Evolutionary conservation across 2,113 vertebrate species (phyloP).

Genomic region (Spilogale gracilis): DNA sequence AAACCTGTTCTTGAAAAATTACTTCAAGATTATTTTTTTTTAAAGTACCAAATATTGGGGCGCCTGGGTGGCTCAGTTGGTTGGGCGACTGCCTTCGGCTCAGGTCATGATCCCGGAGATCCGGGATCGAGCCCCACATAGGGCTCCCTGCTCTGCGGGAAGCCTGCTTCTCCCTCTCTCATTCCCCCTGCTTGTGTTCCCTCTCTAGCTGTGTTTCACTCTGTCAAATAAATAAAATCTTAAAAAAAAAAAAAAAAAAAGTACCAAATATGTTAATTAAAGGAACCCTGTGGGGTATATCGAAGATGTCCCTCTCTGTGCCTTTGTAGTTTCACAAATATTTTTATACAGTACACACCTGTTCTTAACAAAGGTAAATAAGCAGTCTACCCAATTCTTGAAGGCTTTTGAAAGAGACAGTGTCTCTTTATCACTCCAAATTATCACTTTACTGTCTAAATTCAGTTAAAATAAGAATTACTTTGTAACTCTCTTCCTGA

Average conservation of each 20-base stretch:
- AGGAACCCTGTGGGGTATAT: neutral
- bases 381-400: neutral
- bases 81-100: no score
- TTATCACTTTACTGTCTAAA: neutral
- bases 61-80: no score
- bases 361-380: neutral
- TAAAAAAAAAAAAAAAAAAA: no score
- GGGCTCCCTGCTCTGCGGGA: no score
- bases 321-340: neutral
- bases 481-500: slow-evolving; percentile 12
- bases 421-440: neutral
- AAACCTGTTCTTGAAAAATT: neutral
- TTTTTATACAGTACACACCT: neutral
- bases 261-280: neutral
- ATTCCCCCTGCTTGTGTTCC: no score
- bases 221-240: no score
- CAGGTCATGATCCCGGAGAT: no score
- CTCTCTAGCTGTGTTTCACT: no score
- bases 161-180: no score
- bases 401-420: neutral
- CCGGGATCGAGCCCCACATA: no score
- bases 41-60: neutral
- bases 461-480: neutral
- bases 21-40: neutral
- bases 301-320: neutral